Evolutionary conservation across 2,797 vertebrate genomes (phyloP), one percentile per base, ranked within the genome.

Genomic region (Hippoglossus hippoglossus): DNA sequence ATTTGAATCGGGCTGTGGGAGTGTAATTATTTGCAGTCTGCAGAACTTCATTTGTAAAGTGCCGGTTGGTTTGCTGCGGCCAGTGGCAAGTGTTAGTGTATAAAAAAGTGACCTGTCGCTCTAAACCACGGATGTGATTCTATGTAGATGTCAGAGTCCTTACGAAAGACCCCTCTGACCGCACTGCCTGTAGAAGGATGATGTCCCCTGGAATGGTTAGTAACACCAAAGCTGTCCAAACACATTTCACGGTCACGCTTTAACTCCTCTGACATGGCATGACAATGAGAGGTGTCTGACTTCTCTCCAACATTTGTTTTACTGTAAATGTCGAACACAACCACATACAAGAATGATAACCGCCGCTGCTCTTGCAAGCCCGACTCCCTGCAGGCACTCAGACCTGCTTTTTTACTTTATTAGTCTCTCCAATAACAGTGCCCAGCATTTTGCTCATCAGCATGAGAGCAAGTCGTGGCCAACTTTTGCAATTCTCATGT

Each of bases 141-240:
- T 67, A 58, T 85, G 75, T 80, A 73, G 83, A 87, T 80, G 87
- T 82, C 78, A 81, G 28, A 31, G 68, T 70, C 63, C 60, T 72
- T 57, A 75, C 66, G 47, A 87, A 77, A 71, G 62, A 63, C 46
- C 63, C 47, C 68, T 67, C 31, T 80, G 86, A 85, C 84, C 65
- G n/a, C 71, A 22, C 24, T 56, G 54, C 3, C 56, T n/a, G 67
- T 77, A 6, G 56, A 78, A 77, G 71, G 63, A 71, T 80, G 79
- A 87, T 88, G 84, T 87, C 82, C 88, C 61, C 69, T 82, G 86
- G 87, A 92, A 89, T 68, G 80, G 84, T 91, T 91, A 75, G 82
- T 71, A 82, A 92, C 85, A 87, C 86, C 74, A 63, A 67, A 84
- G 81, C 93, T 94, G 93, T 92, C 91, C 63, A 64, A 91, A 91